Percentiles rank a stretch among this genome's conserved stretches.
Evolutionary conservation across 2,888 invertebrate species (phyloP).

Genomic region (Byasa hedistus): DNA sequence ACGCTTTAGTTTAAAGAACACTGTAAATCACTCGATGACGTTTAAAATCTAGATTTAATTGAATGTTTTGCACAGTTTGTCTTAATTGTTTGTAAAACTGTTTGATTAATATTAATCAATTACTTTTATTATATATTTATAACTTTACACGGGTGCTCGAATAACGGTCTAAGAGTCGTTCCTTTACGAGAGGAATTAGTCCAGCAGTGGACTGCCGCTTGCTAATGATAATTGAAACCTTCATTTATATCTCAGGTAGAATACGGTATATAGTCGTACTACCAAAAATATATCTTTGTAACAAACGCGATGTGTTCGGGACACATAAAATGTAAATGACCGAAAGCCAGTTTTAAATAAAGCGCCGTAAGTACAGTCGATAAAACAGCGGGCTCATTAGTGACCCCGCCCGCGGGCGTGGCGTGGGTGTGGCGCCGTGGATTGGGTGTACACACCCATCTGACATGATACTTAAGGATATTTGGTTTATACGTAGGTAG

Average conservation of each 20-base stretch:
- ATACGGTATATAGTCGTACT: not conserved
- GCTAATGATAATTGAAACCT: not conserved
- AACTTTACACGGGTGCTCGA: too few species aligned
- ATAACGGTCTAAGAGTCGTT: too few species aligned
- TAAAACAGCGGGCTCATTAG: constrained; percentile 55
- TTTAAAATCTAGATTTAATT: too few species aligned
- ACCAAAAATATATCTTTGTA: not conserved
- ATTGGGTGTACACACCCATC: constrained; percentile 37
- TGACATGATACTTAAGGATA: constrained; percentile 27
- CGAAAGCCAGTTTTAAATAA: constrained; percentile 34
- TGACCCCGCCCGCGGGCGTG: constrained; percentile 59
- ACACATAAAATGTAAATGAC: constrained; percentile 27
- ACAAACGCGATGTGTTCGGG: constrained; percentile 2
- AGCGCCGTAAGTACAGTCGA: constrained; percentile 33
- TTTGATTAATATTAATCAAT: too few species aligned
- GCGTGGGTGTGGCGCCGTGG: constrained; percentile 42
- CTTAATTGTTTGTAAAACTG: too few species aligned
- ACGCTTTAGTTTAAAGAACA: too few species aligned
- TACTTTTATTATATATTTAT: too few species aligned
- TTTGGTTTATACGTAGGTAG: not conserved
- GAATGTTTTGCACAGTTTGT: too few species aligned
- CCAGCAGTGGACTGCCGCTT: too few species aligned
- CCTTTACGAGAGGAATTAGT: too few species aligned
- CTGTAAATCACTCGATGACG: too few species aligned
- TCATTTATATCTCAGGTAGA: not conserved